Conservation (phyloP, 2,797 vertebrate species). For the Xerus rutilus region DNA sequence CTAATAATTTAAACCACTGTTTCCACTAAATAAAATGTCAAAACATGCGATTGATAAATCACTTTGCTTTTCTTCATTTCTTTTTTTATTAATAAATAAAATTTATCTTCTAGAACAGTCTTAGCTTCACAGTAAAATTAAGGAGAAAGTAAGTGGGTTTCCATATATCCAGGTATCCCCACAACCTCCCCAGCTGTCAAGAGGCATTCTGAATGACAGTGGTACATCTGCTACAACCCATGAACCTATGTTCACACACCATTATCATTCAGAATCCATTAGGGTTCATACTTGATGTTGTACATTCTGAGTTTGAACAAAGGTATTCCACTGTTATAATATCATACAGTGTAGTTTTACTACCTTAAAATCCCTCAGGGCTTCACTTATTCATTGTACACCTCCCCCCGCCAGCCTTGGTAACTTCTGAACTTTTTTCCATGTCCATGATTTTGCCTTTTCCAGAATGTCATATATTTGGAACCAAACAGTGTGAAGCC, state of each 20-base stretch:
- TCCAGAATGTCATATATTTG: neutral
- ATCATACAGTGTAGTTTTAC: neutral
- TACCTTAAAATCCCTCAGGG: neutral
- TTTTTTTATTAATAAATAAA: conserved; percentile 60
- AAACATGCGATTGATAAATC: conserved; percentile 66
- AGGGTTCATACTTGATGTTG: neutral
- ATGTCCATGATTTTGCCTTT: neutral
- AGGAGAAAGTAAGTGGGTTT: neutral
- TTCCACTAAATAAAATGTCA: conserved; percentile 73
- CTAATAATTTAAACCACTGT: conserved; percentile 68
- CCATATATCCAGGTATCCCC: too few relatives aligned
- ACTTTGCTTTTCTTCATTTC: neutral
- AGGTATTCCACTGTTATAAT: neutral
- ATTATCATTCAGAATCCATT: neutral
- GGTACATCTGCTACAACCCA: neutral
- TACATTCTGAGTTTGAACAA: neutral
- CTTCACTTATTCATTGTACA: neutral
- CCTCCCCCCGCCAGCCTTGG: too few relatives aligned
- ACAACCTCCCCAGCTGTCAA: neutral
- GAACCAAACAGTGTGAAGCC: neutral
- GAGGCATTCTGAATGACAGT: neutral
- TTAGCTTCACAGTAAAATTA: conserved; percentile 35
- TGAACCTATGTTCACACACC: neutral
- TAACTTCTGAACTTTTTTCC: neutral
- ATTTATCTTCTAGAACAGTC: conserved; percentile 22